phyloP scores from a whole-genome alignment of 2,797 vertebrate genomes.

The Thamnophis elegans region DNA sequence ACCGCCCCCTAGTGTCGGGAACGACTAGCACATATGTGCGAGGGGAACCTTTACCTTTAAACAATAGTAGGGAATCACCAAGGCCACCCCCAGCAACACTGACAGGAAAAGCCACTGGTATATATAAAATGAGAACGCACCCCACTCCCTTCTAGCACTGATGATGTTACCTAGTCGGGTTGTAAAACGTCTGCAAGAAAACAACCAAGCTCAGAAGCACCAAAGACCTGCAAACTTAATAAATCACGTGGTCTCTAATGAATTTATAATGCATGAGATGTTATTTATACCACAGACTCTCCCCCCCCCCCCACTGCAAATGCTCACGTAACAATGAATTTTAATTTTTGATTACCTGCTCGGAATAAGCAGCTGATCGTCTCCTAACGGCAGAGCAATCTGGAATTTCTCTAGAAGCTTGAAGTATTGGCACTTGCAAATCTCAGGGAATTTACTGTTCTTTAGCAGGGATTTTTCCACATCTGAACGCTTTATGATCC shows the following conservation, averaged over 20 bases:
- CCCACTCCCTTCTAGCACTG: neutral
- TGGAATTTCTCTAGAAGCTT: conserved; percentile 96
- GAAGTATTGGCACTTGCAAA: conserved; percentile 86
- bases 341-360: conserved; percentile 80
- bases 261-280: neutral
- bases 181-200: neutral
- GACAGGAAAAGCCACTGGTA: neutral
- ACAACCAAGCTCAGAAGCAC: neutral
- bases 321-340: conserved; percentile 4
- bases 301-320: neutral
- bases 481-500: conserved; percentile 83
- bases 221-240: neutral
- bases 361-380: conserved; percentile 89
- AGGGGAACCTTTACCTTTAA: neutral
- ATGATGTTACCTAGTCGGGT: neutral
- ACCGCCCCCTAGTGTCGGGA: too few species aligned
- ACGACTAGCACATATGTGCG: too few species aligned
- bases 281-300: neutral
- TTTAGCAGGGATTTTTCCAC: conserved; percentile 86
- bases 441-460: conserved; percentile 84
- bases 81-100: neutral
- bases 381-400: conserved; percentile 88
- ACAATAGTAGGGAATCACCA: neutral
- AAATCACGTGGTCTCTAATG: neutral
- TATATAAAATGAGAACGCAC: neutral